These are phyloP conservation scores for Priapulus caudatus DNA, from an alignment of 2,888 invertebrate species.

Conservation along the genomic window DNA sequence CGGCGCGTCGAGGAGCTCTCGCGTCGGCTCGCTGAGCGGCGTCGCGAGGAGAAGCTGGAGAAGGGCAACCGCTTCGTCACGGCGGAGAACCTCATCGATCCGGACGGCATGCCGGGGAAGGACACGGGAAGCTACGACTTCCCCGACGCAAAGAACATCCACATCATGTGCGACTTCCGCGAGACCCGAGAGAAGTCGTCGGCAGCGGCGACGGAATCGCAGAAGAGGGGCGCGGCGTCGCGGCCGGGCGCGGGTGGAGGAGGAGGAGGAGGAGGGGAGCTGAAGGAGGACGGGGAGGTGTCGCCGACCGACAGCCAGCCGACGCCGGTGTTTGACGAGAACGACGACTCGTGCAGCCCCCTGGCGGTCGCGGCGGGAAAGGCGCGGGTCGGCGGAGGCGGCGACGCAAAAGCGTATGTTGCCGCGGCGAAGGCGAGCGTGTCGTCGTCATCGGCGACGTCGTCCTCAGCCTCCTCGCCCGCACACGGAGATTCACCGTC, in stretches of 20 bases:
- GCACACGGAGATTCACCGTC: neutral
- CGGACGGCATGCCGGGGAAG: conserved; percentile 53
- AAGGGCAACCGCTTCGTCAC: neutral
- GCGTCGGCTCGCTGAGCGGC: neutral
- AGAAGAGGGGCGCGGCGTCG: too few species aligned
- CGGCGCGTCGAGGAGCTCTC: neutral
- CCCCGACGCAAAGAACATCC: conserved; percentile 1
- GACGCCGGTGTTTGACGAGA: neutral
- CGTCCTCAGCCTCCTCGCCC: neutral
- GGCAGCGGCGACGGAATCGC: too few species aligned
- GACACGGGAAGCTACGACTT: neutral
- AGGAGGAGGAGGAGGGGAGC: neutral
- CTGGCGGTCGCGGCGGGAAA: neutral
- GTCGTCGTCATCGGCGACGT: conserved; percentile 45
- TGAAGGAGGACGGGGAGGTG: neutral
- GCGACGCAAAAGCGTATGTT: conserved; percentile 11
- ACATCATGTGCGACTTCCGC: neutral
- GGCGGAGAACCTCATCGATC: conserved; percentile 55
- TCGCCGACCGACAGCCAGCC: too few species aligned
- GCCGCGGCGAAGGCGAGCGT: conserved; percentile 19
- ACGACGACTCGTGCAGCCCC: neutral
- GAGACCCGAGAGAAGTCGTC: neutral
- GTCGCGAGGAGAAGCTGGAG: neutral
- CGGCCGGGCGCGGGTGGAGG: neutral
- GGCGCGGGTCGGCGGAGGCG: neutral